phyloP scores from a whole-genome alignment of 2,113 vertebrate species.

The Opisthocomus hoazin region DNA sequence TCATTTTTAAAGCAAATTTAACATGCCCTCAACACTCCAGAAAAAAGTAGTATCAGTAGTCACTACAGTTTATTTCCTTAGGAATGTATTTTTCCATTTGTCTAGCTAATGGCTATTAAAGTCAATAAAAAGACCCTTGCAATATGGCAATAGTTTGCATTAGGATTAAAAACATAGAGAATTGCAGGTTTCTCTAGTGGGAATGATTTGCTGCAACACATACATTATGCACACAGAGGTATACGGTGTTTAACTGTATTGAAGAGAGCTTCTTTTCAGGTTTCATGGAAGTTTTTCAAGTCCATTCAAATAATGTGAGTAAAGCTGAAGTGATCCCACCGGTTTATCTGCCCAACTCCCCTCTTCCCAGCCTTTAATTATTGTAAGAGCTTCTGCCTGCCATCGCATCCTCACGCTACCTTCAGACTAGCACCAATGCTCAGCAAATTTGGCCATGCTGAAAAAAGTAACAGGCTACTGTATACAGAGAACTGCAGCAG shows the following conservation, averaged over 20 bases:
- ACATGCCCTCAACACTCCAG: not conserved
- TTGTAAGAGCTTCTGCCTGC: rapidly evolving
- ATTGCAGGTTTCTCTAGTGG: not conserved
- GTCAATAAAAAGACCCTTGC: not conserved
- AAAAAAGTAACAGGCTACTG: not conserved
- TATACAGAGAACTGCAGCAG: not conserved
- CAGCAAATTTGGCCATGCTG: not conserved
- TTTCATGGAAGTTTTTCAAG: not conserved
- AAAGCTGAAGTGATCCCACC: not conserved
- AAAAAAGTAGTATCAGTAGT: not conserved
- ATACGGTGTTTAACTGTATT: not conserved
- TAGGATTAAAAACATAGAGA: not conserved
- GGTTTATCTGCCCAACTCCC: not conserved
- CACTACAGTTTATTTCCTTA: not conserved
- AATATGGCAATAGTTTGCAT: not conserved
- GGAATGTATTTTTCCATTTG: not conserved
- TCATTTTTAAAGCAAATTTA: not conserved
- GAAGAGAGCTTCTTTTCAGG: not conserved
- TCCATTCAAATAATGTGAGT: not conserved
- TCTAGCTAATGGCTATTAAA: not conserved
- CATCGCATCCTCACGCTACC: not conserved
- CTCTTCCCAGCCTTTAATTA: not conserved
- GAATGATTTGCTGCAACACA: not conserved
- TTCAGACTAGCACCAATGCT: not conserved
- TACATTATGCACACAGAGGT: not conserved